Conservation (phyloP, 2,797 vertebrate species). For the Pipistrellus pipistrellus region DNA sequence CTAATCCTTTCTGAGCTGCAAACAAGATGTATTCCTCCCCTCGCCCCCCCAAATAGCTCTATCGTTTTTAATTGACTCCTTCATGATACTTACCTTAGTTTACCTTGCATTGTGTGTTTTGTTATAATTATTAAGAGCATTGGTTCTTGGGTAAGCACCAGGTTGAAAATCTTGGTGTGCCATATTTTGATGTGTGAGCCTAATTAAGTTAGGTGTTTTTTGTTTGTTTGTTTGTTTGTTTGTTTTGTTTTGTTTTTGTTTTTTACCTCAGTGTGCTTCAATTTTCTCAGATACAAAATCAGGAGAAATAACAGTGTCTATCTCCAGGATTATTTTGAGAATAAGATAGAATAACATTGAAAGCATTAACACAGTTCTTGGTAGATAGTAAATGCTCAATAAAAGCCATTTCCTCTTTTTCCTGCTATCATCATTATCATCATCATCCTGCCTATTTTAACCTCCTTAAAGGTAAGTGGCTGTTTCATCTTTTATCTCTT, state of each 20-base stretch:
- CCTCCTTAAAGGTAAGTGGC: neutral
- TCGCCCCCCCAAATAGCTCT: neutral
- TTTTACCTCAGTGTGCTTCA: constrained; percentile 26
- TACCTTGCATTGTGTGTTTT: neutral
- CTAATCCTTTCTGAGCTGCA: neutral
- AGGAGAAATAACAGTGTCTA: neutral
- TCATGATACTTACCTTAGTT: neutral
- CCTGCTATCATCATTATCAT: neutral
- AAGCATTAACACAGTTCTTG: neutral
- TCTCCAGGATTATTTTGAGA: neutral
- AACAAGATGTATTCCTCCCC: neutral
- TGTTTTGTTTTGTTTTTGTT: too few relatives aligned
- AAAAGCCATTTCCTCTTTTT: neutral
- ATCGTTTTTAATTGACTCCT: constrained; percentile 13
- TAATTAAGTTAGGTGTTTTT: neutral
- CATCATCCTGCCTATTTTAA: neutral
- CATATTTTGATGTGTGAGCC: neutral
- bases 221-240: too few relatives aligned
- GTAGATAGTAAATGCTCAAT: neutral
- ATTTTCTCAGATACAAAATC: constrained; percentile 35
- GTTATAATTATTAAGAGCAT: neutral
- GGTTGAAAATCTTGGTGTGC: neutral
- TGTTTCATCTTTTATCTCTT: neutral
- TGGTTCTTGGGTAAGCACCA: neutral
- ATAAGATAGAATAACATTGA: neutral